phyloP scores from a whole-genome alignment of 2,888 invertebrate species.

The Megaustenia siamemsis region DNA sequence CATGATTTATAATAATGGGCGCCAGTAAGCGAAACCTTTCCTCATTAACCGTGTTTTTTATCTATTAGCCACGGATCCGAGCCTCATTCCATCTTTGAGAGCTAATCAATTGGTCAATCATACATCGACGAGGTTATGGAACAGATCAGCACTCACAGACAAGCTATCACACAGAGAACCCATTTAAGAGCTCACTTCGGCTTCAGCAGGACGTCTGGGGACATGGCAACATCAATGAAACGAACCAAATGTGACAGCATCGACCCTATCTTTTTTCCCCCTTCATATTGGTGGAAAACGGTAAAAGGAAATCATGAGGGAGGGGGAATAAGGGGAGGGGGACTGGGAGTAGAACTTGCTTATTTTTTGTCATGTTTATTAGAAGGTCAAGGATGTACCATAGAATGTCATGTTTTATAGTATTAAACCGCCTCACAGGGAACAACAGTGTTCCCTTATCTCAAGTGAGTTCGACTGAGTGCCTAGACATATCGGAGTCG shows the following conservation, averaged over 20 bases:
- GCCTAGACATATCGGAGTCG: no score
- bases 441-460: no score
- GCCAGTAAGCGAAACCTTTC: neutral
- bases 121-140: neutral
- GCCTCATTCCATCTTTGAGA: neutral
- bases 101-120: conserved; percentile 21
- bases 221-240: conserved; percentile 19
- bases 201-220: conserved; percentile 1
- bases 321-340: no score
- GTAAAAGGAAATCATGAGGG: no score
- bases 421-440: no score
- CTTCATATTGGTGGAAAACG: neutral
- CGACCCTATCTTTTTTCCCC: conserved; percentile 7
- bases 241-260: conserved; percentile 22
- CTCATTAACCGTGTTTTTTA: neutral
- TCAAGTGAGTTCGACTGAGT: no score
- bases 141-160: neutral
- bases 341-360: no score
- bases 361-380: no score
- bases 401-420: no score
- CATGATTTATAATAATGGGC: no score
- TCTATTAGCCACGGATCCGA: neutral
- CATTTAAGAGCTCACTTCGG: conserved; percentile 13
- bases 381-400: no score
- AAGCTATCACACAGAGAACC: neutral